Evolutionary conservation across 2,888 invertebrate genomes (phyloP).

Genomic region (Phytoseiulus persimilis): DNA sequence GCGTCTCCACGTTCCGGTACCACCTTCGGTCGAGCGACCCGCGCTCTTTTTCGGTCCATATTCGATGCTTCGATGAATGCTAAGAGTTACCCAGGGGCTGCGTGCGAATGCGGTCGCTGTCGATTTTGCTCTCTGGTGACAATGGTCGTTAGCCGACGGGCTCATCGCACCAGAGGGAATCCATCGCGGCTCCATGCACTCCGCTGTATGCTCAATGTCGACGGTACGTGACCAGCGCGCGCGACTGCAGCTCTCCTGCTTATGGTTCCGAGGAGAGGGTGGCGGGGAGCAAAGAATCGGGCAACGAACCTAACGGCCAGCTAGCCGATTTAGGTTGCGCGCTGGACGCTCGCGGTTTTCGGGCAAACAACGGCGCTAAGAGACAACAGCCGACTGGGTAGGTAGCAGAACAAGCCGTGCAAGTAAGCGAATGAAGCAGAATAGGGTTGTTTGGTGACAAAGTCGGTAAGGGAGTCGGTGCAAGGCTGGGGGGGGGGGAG

Average conservation of each 20-base stretch:
- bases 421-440: background rate
- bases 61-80: background rate
- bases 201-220: background rate
- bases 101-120: background rate
- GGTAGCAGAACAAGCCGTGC: background rate
- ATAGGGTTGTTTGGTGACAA: background rate
- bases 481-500: background rate
- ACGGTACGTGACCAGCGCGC: background rate
- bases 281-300: background rate
- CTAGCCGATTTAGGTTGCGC: background rate
- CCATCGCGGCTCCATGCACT: background rate
- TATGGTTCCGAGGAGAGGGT: too few species aligned
- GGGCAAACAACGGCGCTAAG: background rate
- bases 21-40: too few species aligned
- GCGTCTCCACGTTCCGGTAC: too few species aligned
- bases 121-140: background rate
- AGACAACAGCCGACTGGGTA: background rate
- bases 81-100: too few species aligned
- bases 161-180: background rate
- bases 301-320: background rate
- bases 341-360: background rate
- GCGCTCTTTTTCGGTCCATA: too few species aligned
- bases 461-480: background rate
- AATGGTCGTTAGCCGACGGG: background rate
- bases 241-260: background rate